Conservation (phyloP, 2,113 vertebrate genomes). For the Apaloderma vittatum region DNA sequence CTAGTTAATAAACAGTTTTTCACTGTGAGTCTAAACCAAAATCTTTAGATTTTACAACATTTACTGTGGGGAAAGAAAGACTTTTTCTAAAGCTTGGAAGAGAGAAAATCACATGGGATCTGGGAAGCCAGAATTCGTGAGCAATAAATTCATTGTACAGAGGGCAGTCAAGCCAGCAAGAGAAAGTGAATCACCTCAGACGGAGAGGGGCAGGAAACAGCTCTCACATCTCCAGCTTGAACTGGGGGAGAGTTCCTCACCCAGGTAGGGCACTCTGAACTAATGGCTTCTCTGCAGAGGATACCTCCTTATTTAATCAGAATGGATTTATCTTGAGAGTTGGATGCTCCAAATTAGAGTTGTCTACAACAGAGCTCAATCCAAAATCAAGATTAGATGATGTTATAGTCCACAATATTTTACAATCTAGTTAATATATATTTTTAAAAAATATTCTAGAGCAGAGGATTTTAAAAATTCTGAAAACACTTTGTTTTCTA, state of each 20-base stretch:
- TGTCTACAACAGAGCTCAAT: neutral
- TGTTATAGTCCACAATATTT: neutral
- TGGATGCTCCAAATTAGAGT: neutral
- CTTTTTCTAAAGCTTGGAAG: neutral
- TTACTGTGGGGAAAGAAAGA: neutral
- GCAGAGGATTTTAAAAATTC: neutral
- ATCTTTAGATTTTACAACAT: neutral
- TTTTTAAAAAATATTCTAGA: neutral
- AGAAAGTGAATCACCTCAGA: neutral
- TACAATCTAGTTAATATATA: neutral
- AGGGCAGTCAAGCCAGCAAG: neutral
- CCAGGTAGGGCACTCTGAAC: neutral
- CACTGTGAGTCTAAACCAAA: neutral
- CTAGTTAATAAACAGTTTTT: neutral
- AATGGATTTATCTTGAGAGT: neutral
- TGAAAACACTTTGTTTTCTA: slow-evolving; percentile 7
- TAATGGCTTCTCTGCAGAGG: neutral
- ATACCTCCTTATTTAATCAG: neutral
- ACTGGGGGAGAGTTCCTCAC: neutral
- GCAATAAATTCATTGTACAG: neutral
- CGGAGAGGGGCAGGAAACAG: neutral
- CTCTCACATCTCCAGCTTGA: neutral
- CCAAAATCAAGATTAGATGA: neutral
- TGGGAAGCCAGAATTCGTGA: neutral
- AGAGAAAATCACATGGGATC: neutral